A percentile compares a stretch with the other conserved stretches of the same genome.
These are phyloP conservation scores for Aphelocoma californica DNA, from an alignment of 2,797 vertebrate species.

Conservation along the genomic window DNA sequence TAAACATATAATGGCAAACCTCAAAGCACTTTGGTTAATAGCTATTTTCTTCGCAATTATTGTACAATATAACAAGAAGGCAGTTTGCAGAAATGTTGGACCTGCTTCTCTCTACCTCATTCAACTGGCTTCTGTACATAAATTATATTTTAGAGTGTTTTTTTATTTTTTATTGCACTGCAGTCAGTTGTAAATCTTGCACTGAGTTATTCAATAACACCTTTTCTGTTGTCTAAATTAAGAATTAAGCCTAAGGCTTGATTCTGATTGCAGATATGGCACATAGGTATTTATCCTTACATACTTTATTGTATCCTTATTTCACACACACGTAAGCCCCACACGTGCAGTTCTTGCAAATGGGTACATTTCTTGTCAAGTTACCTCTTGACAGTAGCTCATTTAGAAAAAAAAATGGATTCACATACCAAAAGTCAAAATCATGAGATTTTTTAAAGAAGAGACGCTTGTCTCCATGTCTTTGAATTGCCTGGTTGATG, in stretches of 20 bases:
- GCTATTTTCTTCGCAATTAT: neutral
- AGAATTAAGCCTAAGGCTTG: constrained; percentile 48
- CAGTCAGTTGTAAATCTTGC: constrained; percentile 42
- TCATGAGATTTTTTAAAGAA: neutral
- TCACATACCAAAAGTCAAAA: neutral
- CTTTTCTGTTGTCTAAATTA: neutral
- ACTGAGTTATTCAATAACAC: constrained; percentile 21
- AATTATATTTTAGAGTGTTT: neutral
- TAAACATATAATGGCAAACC: neutral
- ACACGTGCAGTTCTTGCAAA: neutral
- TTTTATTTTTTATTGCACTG: neutral
- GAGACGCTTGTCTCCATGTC: neutral
- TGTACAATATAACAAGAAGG: neutral
- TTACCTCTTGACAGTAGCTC: neutral
- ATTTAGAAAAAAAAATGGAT: neutral
- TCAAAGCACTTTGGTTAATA: neutral
- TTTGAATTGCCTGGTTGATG: neutral
- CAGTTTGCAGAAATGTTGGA: constrained; percentile 11
- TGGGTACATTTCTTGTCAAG: neutral
- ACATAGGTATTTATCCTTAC: neutral
- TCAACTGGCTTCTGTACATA: constrained; percentile 18
- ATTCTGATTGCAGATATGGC: constrained; percentile 38
- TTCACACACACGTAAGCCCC: neutral
- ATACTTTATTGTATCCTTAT: neutral
- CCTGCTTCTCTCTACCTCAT: neutral